Conservation (phyloP, 92 coral and sea anemone genomes). For the Desmophyllum pertusum region DNA sequence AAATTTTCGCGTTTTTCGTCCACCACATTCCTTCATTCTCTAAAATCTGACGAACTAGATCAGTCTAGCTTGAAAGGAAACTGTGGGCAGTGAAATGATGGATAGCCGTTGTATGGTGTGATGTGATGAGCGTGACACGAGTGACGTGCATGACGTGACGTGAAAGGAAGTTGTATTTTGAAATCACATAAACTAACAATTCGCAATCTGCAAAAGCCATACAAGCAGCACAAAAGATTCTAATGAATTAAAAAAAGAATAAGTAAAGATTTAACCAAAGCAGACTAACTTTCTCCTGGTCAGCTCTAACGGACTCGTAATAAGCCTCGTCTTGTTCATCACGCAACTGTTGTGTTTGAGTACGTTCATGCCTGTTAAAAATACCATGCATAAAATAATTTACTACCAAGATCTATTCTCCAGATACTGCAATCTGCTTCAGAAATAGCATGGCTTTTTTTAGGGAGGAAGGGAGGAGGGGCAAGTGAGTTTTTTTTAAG, state of each 20-base stretch:
- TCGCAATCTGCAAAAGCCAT: neutral
- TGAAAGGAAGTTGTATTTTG: neutral
- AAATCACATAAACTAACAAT: neutral
- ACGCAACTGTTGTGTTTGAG: slow-evolving; percentile 84
- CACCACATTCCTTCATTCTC: neutral
- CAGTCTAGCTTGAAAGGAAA: neutral
- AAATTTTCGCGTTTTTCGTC: neutral
- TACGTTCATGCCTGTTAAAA: slow-evolving; percentile 82
- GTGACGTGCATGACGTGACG: neutral
- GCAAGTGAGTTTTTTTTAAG: too few relatives aligned
- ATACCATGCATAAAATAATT: neutral
- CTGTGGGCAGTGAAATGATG: too few relatives aligned
- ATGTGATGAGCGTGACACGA: too few relatives aligned
- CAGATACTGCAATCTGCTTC: neutral
- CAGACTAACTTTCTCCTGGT: slow-evolving; percentile 85
- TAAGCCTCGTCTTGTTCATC: slow-evolving; percentile 97
- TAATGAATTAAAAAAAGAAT: too few relatives aligned
- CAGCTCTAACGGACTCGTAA: slow-evolving; percentile 88
- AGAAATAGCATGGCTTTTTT: too few relatives aligned
- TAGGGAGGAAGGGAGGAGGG: too few relatives aligned
- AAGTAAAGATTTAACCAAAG: too few relatives aligned
- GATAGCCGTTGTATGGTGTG: too few relatives aligned
- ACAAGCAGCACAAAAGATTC: neutral
- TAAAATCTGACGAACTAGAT: neutral
- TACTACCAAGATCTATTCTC: neutral